A percentile compares a stretch with the other conserved stretches of the same genome.
These are phyloP conservation scores for Anthoscopus minutus DNA, from an alignment of 2,113 vertebrate genomes.

Conservation along the genomic window DNA sequence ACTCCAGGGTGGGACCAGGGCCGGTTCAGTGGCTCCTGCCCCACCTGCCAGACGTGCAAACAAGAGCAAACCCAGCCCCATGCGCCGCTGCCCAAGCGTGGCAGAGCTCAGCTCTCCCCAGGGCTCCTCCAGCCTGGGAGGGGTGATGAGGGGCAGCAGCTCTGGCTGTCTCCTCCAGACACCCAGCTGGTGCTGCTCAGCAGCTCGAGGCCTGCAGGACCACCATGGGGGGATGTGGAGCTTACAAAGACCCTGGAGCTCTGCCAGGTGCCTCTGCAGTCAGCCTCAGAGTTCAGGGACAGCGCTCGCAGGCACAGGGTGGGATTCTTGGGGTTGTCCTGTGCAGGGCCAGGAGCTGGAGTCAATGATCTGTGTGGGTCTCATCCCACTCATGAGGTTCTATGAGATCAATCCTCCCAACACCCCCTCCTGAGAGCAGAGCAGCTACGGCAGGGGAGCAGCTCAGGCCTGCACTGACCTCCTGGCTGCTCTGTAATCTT, in stretches of 20 bases:
- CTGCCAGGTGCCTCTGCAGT: not conserved
- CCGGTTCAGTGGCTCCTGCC: constrained; percentile 22
- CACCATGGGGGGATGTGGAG: not conserved
- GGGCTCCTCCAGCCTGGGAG: not conserved
- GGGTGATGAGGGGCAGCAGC: not conserved
- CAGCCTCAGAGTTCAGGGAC: not conserved
- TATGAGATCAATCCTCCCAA: not conserved
- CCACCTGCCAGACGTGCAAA: constrained; percentile 70
- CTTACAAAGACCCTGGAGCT: not conserved
- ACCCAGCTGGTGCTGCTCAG: not conserved
- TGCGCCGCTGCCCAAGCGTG: constrained; percentile 53
- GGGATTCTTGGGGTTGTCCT: not conserved
- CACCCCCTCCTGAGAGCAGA: not conserved
- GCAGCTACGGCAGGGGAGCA: not conserved
- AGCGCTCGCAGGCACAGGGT: fast-evolving
- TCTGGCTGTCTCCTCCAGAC: not conserved
- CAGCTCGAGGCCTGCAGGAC: not conserved
- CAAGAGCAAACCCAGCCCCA: not conserved
- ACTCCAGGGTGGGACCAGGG: not conserved
- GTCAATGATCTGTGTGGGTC: not conserved
- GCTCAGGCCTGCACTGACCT: too few species aligned
- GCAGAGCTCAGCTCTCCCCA: constrained; percentile 42
- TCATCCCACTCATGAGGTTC: not conserved
- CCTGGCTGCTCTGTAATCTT: not conserved
- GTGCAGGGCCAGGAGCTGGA: not conserved